Percentiles rank a stretch among this genome's conserved stretches.
Evolutionary conservation across 2,113 vertebrate genomes (phyloP).

Genomic region (Chiloscyllium plagiosum): DNA sequence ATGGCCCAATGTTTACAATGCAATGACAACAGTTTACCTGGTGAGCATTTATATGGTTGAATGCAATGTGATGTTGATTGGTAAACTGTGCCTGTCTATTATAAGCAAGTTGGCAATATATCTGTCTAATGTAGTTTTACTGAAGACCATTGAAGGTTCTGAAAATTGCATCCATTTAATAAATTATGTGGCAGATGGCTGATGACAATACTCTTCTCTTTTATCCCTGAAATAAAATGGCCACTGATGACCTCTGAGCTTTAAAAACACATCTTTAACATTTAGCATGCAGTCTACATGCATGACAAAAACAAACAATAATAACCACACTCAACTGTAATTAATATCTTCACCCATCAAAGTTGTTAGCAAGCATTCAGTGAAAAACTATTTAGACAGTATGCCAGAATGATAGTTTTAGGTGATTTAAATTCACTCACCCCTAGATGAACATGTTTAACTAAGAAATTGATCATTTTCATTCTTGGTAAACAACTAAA

Average conservation of each 20-base stretch:
- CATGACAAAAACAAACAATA: conserved; percentile 20
- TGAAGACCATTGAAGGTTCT: background rate
- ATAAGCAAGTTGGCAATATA: background rate
- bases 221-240: background rate
- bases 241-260: background rate
- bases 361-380: background rate
- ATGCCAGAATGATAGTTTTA: conserved; percentile 11
- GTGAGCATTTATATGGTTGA: background rate
- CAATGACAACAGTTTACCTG: background rate
- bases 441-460: background rate
- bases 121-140: background rate
- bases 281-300: background rate
- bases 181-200: background rate
- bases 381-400: background rate
- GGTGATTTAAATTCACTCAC: background rate
- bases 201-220: background rate
- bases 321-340: background rate
- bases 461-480: conserved; percentile 6
- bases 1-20: background rate
- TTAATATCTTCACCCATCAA: conserved; percentile 22
- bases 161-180: background rate
- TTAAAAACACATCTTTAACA: conserved; percentile 17
- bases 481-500: background rate
- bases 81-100: background rate
- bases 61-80: background rate